Evolutionary conservation across 2,113 vertebrate species (phyloP), one percentile per base, ranked within the genome.

Genomic region (Nothocercus julius): DNA sequence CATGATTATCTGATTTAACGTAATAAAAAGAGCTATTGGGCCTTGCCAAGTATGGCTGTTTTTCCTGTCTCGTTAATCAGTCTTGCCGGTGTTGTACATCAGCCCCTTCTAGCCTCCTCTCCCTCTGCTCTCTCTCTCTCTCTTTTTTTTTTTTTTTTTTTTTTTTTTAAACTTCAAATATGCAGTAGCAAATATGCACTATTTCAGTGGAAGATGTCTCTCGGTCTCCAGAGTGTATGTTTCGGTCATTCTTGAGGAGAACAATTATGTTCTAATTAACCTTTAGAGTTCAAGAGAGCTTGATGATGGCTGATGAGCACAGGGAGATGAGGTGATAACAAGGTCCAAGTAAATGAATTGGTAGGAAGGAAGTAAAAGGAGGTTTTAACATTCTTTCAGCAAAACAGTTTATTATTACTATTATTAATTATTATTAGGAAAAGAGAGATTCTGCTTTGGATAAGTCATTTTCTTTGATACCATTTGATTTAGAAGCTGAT

Each of bases 191-290:
- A 38, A 32, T 40, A 9, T 11, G 5, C 32, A 40, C 11, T 13
- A 69, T 64, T 89, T 79, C 47, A 64, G 14, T 79, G n/a, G 32
- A 82, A 73, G 28, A 68, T 69, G 34, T 19, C 36, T 64, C 32
- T 56, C 24, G 22, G 59, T 86, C 76, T 78, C 61, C 56, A n/a
- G 59, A 79, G 47, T 82, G 36, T 82, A 5, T 18, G 22, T 68
- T 70, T 76, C 54, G 87, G 79, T 58, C 30, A 62, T 18, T 74
- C 30, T 70, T 74, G 84, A 70, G 59, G 38, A 76, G 63, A 91
- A 79, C 79, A 91, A 85, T 96, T 91, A 83, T 42, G 45, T 59
- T 80, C 20, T 69, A 88, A 91, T 91, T 93, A 96, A 85, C 87
- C 67, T 82, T 80, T 82, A 69, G 67, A 58, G 44, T 69, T 89